phyloP scores from a whole-genome alignment of 2,888 invertebrate genomes.

The Crossocerus cetratus region DNA sequence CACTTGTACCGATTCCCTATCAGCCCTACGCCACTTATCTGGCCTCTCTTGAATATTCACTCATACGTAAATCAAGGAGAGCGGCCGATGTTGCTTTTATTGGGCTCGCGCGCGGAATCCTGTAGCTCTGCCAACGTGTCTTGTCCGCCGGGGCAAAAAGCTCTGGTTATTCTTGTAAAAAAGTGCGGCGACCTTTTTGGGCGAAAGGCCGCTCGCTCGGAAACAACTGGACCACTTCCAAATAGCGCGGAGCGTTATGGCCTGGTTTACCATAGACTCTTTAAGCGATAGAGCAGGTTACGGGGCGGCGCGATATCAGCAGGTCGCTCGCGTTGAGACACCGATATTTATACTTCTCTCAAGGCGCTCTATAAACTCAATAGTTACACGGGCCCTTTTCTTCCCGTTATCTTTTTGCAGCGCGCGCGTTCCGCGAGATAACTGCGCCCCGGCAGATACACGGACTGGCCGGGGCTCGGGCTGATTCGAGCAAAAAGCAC shows the following conservation, averaged over 20 bases:
- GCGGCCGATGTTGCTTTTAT: conserved; percentile 29
- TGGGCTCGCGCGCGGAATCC: conserved; percentile 13
- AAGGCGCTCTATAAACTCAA: background rate
- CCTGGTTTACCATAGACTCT: background rate
- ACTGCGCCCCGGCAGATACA: background rate
- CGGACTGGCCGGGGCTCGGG: background rate
- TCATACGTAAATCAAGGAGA: conserved; percentile 11
- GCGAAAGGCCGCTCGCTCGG: background rate
- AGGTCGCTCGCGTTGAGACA: background rate
- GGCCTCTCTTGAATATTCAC: conserved; percentile 20
- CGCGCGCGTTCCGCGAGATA: background rate
- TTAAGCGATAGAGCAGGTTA: background rate
- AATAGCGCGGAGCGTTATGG: background rate
- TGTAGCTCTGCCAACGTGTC: conserved; percentile 35
- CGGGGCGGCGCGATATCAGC: background rate
- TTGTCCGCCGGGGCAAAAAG: background rate
- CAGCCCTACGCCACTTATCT: conserved; percentile 39
- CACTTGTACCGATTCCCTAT: conserved; percentile 18
- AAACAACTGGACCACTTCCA: background rate
- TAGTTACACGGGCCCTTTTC: background rate
- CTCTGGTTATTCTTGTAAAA: background rate
- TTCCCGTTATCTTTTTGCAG: conserved; percentile 9
- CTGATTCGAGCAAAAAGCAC: background rate
- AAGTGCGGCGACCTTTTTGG: background rate
- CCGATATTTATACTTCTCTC: conserved; percentile 2